Evolutionary conservation across 2,797 vertebrate species (phyloP).

Genomic region (Aplochiton taeniatus): DNA sequence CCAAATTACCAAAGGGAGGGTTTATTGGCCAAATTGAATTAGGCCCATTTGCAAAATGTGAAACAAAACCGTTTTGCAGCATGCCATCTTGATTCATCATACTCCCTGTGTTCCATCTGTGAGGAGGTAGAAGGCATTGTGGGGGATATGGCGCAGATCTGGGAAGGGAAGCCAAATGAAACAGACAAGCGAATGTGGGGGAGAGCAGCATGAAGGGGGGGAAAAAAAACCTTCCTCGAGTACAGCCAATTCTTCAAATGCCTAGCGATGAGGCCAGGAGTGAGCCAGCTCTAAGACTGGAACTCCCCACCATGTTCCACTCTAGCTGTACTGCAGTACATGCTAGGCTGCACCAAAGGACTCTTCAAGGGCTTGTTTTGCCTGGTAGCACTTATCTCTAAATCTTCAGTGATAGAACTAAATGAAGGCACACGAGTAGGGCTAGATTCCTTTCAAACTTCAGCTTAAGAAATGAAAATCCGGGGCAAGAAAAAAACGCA

Average conservation of each 20-base stretch:
- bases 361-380: neutral
- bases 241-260: neutral
- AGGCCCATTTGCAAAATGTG: neutral
- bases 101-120: neutral
- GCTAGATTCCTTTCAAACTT: no score
- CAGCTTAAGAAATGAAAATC: no score
- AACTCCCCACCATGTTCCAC: no score
- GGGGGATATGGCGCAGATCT: neutral
- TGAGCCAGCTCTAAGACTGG: no score
- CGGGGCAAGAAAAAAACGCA: no score
- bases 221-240: neutral
- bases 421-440: no score
- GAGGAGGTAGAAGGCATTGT: slow-evolving; percentile 9
- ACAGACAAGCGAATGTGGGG: neutral
- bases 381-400: no score
- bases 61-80: neutral
- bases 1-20: no score
- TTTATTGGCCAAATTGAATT: neutral
- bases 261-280: neutral
- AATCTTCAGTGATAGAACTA: no score
- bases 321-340: neutral
- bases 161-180: neutral
- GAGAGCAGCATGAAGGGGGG: neutral
- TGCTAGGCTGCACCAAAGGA: neutral
- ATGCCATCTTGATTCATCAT: slow-evolving; percentile 1